phyloP scores from a whole-genome alignment of 2,888 invertebrate species.

The Amphimallon solstitiale region DNA sequence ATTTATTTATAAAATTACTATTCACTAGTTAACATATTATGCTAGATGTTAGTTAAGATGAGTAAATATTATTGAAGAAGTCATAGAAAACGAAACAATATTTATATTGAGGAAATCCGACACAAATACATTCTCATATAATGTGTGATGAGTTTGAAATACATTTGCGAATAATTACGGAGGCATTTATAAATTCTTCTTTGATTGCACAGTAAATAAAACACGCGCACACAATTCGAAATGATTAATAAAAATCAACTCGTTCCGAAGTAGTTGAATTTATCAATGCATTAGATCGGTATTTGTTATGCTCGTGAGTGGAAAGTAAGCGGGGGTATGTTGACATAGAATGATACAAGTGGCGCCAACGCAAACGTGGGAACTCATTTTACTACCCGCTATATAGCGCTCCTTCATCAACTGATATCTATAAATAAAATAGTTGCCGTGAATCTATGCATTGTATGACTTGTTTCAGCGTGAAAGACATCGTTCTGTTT shows the following conservation, averaged over 20 bases:
- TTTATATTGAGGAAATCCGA: no score
- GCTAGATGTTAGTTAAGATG: no score
- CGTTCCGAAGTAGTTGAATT: constrained; percentile 17
- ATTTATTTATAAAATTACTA: no score
- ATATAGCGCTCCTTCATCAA: constrained; percentile 2
- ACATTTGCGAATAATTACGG: no score
- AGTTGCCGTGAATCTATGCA: constrained; percentile 10
- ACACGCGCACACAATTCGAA: constrained; percentile 1
- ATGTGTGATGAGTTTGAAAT: no score
- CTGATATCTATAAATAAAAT: constrained; percentile 26
- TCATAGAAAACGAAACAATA: no score
- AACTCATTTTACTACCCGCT: constrained; percentile 25
- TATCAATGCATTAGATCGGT: constrained; percentile 32
- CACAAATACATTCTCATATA: no score
- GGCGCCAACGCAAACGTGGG: constrained; percentile 32
- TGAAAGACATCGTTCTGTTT: background rate
- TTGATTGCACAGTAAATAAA: background rate
- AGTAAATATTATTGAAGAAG: no score
- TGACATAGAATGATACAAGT: constrained; percentile 27
- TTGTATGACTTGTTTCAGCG: no score
- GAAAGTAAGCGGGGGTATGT: constrained; percentile 26
- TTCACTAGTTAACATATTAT: no score
- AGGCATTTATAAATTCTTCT: background rate
- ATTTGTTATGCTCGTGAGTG: constrained; percentile 28
- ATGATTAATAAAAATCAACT: constrained; percentile 19